phyloP scores from a whole-genome alignment of 1,140 invertebrate species.

The Pygmarrhopalites habei region DNA sequence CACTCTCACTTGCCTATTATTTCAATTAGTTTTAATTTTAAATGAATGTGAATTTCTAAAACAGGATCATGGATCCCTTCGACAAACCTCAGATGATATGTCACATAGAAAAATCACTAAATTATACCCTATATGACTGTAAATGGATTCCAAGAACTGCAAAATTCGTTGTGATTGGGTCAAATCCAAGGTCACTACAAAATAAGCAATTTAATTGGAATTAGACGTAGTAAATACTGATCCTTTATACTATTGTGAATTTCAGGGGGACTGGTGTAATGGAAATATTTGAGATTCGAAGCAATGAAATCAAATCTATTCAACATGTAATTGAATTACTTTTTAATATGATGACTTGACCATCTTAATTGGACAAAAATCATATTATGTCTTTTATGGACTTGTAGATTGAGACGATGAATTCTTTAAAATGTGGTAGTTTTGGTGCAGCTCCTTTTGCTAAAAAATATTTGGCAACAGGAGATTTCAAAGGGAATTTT shows the following conservation, averaged over 20 bases:
- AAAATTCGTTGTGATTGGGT: conserved; percentile 84
- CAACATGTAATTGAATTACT: no score
- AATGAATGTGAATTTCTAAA: no score
- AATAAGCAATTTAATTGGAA: no score
- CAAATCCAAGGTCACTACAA: no score
- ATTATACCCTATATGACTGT: conserved; percentile 82
- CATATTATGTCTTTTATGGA: background rate
- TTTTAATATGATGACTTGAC: no score
- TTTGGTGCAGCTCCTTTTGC: conserved; percentile 77
- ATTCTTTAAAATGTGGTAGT: conserved; percentile 85
- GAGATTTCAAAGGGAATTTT: conserved; percentile 80
- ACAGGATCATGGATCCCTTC: conserved; percentile 42
- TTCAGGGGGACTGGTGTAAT: conserved; percentile 74
- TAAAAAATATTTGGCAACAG: conserved; percentile 75
- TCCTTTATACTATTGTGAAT: no score
- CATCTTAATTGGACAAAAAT: no score
- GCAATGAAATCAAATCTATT: conserved; percentile 62
- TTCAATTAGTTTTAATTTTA: no score
- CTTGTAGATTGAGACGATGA: conserved; percentile 59
- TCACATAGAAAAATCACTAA: conserved; percentile 72
- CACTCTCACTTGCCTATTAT: no score
- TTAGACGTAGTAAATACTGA: no score
- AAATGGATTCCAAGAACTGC: conserved; percentile 91
- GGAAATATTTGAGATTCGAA: conserved; percentile 76
- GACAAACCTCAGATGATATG: conserved; percentile 84